Evolutionary conservation across 2,888 invertebrate species (phyloP).

Genomic region (Archaeoteleia sp.): DNA sequence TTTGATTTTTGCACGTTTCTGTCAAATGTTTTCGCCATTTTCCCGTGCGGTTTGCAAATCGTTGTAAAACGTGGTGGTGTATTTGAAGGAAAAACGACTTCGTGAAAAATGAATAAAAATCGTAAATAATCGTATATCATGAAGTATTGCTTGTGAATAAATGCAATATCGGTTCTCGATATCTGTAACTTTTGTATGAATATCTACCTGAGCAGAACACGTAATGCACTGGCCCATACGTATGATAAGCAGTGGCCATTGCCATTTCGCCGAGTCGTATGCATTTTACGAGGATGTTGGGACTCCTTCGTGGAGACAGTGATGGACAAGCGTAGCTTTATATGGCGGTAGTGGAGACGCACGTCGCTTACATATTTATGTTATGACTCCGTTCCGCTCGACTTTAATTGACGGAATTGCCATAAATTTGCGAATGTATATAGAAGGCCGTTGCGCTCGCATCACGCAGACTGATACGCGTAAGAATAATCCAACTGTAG

Average conservation of each 20-base stretch:
- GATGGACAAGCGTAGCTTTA: conserved; percentile 74
- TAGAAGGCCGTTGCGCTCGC: conserved; percentile 33
- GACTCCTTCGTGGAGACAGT: conserved; percentile 70
- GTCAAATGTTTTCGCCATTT: too few relatives aligned
- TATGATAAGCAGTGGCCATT: conserved; percentile 70
- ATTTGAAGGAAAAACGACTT: conserved; percentile 1
- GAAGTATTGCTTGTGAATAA: conserved; percentile 18
- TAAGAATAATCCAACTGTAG: conserved; percentile 44
- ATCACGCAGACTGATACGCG: conserved; percentile 26
- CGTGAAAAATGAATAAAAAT: conserved; percentile 8
- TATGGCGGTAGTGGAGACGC: conserved; percentile 65
- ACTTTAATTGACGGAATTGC: conserved; percentile 73
- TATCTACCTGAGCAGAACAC: conserved; percentile 25
- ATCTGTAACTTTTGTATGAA: conserved; percentile 36
- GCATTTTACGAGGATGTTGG: conserved; percentile 68
- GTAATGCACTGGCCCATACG: conserved; percentile 54
- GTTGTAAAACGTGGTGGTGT: neutral
- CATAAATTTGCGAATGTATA: conserved; percentile 71
- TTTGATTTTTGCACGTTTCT: too few relatives aligned
- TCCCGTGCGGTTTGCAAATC: too few relatives aligned
- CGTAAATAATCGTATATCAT: conserved; percentile 5
- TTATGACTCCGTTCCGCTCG: conserved; percentile 72
- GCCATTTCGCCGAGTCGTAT: conserved; percentile 63
- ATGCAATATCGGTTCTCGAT: conserved; percentile 44
- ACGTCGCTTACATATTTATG: conserved; percentile 73